phyloP scores from a whole-genome alignment of 2,888 invertebrate species.

The Pseudeuparius sepicola region DNA sequence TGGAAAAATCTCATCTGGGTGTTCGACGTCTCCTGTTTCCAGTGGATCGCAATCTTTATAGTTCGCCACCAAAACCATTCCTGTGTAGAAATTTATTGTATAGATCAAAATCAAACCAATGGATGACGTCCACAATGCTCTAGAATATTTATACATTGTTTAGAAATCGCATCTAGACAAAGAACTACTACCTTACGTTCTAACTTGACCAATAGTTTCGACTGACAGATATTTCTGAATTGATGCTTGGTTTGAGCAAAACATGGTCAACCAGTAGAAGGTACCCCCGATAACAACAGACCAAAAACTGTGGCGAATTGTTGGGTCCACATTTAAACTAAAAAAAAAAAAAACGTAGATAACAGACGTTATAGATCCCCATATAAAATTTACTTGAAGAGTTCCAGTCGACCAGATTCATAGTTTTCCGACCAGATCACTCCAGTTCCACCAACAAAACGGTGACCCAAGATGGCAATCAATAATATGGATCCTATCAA shows the following conservation, averaged over 20 bases:
- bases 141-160: slow-evolving; percentile 27
- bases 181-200: slow-evolving; percentile 41
- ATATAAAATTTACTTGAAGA: slow-evolving; percentile 62
- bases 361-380: no score
- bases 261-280: slow-evolving; percentile 65
- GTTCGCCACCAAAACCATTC: slow-evolving; percentile 61
- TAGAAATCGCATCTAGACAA: neutral
- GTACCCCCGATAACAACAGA: slow-evolving; percentile 65
- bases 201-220: slow-evolving; percentile 58
- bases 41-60: slow-evolving; percentile 71
- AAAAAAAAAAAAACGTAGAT: slow-evolving; percentile 19
- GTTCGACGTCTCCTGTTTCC: slow-evolving; percentile 52
- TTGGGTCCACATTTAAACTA: slow-evolving; percentile 70
- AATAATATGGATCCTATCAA: slow-evolving; percentile 67
- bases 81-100: slow-evolving; percentile 76
- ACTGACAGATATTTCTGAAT: slow-evolving; percentile 74
- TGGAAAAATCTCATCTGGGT: slow-evolving; percentile 61
- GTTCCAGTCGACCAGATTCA: slow-evolving; percentile 59
- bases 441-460: slow-evolving; percentile 58
- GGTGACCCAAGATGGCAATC: slow-evolving; percentile 63
- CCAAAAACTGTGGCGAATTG: slow-evolving; percentile 71
- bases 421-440: slow-evolving; percentile 44
- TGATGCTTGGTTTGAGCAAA: slow-evolving; percentile 74
- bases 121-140: slow-evolving; percentile 67
- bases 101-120: slow-evolving; percentile 70